Percentiles rank a stretch among this genome's conserved stretches.
Conservation (phyloP, 1,140 invertebrate genomes). For the Musca vetustissima region DNA sequence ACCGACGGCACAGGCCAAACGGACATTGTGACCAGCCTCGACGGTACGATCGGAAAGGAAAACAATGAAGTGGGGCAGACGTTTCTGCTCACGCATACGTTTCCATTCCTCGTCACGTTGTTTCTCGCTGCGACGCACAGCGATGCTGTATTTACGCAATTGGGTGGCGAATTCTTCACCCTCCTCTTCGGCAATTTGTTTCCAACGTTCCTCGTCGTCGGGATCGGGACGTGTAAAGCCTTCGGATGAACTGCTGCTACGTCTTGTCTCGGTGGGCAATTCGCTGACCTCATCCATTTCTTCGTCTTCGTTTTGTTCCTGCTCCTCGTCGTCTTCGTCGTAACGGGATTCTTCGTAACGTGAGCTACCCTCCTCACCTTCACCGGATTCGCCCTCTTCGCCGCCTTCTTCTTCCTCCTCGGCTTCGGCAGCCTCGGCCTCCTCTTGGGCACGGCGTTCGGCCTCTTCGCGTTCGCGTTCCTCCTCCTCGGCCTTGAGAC, state of each 20-base stretch:
- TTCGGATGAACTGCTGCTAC: constrained; percentile 48
- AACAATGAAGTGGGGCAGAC: constrained; percentile 58
- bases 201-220: constrained; percentile 49
- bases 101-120: constrained; percentile 55
- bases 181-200: constrained; percentile 49
- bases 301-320: constrained; percentile 36
- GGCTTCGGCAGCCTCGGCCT: constrained; percentile 36
- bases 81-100: constrained; percentile 43
- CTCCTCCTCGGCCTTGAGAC: constrained; percentile 47
- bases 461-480: constrained; percentile 46
- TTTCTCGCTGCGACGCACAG: constrained; percentile 45
- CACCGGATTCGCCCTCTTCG: constrained; percentile 35
- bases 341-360: constrained; percentile 27
- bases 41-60: constrained; percentile 76
- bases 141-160: constrained; percentile 52
- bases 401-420: constrained; percentile 35
- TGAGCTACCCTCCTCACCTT: constrained; percentile 32
- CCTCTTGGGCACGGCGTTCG: constrained; percentile 43
- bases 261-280: constrained; percentile 36
- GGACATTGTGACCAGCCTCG: constrained; percentile 71
- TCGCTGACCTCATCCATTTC: constrained; percentile 25
- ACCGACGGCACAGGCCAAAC: constrained; percentile 82
- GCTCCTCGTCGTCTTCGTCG: constrained; percentile 38
- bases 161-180: constrained; percentile 53
- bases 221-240: constrained; percentile 51